These are phyloP conservation scores for Papilio polytes DNA, from an alignment of 1,140 invertebrate species.

Conservation along the genomic window DNA sequence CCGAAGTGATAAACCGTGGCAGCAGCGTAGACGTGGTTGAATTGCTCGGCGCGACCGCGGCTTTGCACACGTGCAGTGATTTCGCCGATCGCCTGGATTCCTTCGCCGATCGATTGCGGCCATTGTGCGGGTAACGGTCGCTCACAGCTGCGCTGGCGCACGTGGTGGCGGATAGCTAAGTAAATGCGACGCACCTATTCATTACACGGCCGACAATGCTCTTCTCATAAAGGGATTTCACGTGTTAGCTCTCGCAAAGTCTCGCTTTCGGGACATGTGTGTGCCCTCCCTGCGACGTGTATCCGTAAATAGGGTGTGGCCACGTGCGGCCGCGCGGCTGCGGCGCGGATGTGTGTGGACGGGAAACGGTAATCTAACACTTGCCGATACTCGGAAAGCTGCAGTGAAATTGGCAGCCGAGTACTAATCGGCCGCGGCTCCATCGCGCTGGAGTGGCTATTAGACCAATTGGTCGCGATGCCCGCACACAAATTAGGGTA, in stretches of 20 bases:
- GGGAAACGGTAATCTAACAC: slow-evolving; percentile 80
- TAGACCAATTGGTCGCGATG: slow-evolving; percentile 31
- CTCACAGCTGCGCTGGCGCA: slow-evolving; percentile 79
- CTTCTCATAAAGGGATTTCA: slow-evolving; percentile 81
- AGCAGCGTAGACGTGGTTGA: slow-evolving; percentile 68
- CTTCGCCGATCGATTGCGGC: slow-evolving; percentile 79
- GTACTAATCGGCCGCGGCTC: slow-evolving; percentile 20
- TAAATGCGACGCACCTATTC: slow-evolving; percentile 81
- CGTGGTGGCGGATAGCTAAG: slow-evolving; percentile 81
- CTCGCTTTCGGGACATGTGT: slow-evolving; percentile 81
- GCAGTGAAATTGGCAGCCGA: slow-evolving; percentile 48
- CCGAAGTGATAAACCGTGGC: slow-evolving; percentile 70
- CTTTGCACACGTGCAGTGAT: slow-evolving; percentile 79
- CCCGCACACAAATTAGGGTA: slow-evolving; percentile 53
- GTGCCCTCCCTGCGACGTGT: slow-evolving; percentile 78
- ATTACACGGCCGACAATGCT: slow-evolving; percentile 78
- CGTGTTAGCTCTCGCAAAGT: slow-evolving; percentile 80
- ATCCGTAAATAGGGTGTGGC: slow-evolving; percentile 82
- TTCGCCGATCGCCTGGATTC: slow-evolving; percentile 77
- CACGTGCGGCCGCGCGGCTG: slow-evolving; percentile 82
- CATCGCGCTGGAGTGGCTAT: not conserved
- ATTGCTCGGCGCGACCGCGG: slow-evolving; percentile 59
- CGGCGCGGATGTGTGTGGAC: slow-evolving; percentile 77
- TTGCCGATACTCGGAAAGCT: slow-evolving; percentile 63
- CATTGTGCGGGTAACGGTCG: slow-evolving; percentile 82